A percentile compares a stretch with the other conserved stretches of the same genome.
These are phyloP conservation scores for Gorsachius magnificus DNA, from an alignment of 2,797 vertebrate genomes.

Conservation along the genomic window DNA sequence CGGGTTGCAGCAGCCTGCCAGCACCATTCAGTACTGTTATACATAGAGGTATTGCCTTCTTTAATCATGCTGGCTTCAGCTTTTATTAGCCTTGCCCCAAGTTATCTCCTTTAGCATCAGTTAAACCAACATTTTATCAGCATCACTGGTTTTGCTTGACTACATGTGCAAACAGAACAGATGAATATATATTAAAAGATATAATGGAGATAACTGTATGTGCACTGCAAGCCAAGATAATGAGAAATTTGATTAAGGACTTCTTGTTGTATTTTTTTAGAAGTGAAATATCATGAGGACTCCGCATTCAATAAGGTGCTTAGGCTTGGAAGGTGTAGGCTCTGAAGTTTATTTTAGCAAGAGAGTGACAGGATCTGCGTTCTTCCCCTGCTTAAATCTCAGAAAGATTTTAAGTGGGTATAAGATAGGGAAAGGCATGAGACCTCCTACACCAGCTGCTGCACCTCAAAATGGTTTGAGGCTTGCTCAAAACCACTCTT, in stretches of 20 bases:
- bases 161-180: not conserved
- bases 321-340: not conserved
- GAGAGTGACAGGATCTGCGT: not conserved
- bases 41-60: not conserved
- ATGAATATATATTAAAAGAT: slow-evolving; percentile 50
- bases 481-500: not conserved
- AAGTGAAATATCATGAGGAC: not conserved
- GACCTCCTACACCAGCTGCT: not conserved
- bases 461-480: not conserved
- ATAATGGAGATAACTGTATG: not conserved
- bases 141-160: not conserved
- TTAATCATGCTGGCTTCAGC: not conserved
- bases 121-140: slow-evolving; percentile 13
- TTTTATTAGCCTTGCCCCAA: slow-evolving; percentile 11
- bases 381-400: not conserved
- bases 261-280: not conserved
- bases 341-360: not conserved
- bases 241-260: not conserved
- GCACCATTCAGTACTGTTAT: not conserved
- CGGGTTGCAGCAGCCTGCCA: not conserved
- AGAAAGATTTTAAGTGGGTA: not conserved
- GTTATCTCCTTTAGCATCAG: slow-evolving; percentile 5
- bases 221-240: not conserved
- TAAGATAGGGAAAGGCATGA: accelerated
- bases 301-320: not conserved